Base-by-base conservation (phyloP, 2,888 invertebrate species). In the Epinotia demarniana region DNA sequence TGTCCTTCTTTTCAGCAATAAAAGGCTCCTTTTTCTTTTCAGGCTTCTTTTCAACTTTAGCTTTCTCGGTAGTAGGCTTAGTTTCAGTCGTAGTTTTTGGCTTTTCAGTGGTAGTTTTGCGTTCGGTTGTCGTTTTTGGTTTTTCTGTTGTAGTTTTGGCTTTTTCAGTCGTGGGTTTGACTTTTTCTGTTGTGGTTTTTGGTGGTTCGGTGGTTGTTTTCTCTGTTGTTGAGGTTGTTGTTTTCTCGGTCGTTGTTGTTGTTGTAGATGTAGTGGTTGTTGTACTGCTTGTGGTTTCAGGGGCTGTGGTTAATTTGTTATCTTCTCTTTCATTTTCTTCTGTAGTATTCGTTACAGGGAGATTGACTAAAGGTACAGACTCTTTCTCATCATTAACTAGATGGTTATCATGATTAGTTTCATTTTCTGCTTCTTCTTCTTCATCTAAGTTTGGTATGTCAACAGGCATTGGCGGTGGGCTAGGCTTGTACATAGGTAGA, bases 401-500 rank as follows among this genome's bases (percentile, higher is more conserved):
- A 58, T 85, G 89, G 77, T 92, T 93, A 76, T 92, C 92, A 81
- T 91, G 90, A 27, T 84, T 81, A 60, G 88, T 88, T 76, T 93
- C 94, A 72, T 91, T 91, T 81, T 94, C 94, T 43, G 85, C 90
- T 79, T 86, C 89, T 62, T 88, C 86, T 78, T 80, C 82, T 77
- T 92, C 91, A 58, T 91, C 87, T 57, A 88, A 81, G 23, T 90
- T 87, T 39, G 90, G 87, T 72, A 90, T 85, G 78, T 90, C 89
- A 68, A 84, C 83, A 76, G 92, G 90, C 73, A 94, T 87, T 4
- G 95, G 89, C n/a, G 94, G 90, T 2, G 95, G 92, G 71, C 95
- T 87, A 0, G 96, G 96, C 83, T 96, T 96, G 78, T 96, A 96
- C 76, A 95, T 94, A 8, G 96, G 96, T 67, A 95, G 85, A 19